A percentile compares a stretch with the other conserved stretches of the same genome.
Conservation (phyloP, 2,797 vertebrate species). For the Carduelis carduelis region DNA sequence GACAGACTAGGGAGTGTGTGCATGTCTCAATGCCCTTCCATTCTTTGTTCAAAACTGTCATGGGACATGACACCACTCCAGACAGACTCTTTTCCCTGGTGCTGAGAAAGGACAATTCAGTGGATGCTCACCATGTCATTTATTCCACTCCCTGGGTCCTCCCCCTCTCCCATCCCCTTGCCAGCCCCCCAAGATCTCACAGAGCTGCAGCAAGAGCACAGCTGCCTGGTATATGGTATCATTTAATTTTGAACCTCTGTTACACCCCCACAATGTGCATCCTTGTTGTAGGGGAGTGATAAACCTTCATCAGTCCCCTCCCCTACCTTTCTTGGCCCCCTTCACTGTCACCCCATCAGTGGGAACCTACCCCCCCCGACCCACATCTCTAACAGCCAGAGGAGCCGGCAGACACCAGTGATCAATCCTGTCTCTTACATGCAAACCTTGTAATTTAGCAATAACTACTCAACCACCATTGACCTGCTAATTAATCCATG, state of each 20-base stretch:
- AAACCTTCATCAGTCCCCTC: not conserved
- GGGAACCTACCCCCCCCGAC: slow-evolving; percentile 13
- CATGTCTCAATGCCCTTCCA: not conserved
- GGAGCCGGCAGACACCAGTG: slow-evolving; percentile 14
- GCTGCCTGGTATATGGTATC: slow-evolving; percentile 1
- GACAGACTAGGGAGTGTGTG: rapidly evolving
- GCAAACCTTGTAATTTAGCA: slow-evolving; percentile 78
- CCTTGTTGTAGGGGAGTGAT: not conserved
- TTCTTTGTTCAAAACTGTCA: not conserved
- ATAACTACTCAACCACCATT: slow-evolving; percentile 74
- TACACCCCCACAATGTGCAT: not conserved
- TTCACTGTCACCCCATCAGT: slow-evolving; percentile 44
- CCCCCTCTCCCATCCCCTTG: not conserved
- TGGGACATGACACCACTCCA: not conserved
- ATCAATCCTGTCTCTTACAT: slow-evolving; percentile 67
- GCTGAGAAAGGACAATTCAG: not conserved
- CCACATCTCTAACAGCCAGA: slow-evolving; percentile 39
- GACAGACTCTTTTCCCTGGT: not conserved
- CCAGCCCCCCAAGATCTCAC: not conserved
- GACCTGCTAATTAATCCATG: slow-evolving; percentile 80
- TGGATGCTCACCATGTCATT: not conserved
- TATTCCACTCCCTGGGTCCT: not conserved
- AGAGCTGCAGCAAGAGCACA: slow-evolving; percentile 3
- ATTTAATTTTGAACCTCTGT: slow-evolving; percentile 39
- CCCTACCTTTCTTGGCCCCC: not conserved